Evolutionary conservation across 2,113 vertebrate species (phyloP), one percentile per base, ranked within the genome.

Genomic region (Antigone vipio): DNA sequence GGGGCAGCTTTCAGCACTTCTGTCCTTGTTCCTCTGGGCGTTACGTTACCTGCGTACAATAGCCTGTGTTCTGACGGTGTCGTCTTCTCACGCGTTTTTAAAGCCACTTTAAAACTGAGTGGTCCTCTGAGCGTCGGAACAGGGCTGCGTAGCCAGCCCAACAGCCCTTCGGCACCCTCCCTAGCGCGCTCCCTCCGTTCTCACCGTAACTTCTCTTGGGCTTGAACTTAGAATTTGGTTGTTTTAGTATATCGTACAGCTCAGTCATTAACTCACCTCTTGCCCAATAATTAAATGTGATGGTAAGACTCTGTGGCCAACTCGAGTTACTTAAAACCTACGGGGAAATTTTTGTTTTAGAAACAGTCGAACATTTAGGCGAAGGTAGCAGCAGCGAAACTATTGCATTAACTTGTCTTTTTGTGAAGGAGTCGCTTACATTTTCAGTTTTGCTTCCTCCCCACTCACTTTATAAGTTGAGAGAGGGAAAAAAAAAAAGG

Each of bases 11-110:
- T 73, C 69, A 49, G 59, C 26, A 12, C 30, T 50, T 55, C 23
- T 12, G 13, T 38, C 45, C 53, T 9, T 2, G 0, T 20, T 75
- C 30, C n/a, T 32, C 27, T n/a, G 20, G 35, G 45, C 9, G 0
- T 67, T 66, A 11, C 15, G 3, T 59, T 21, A 16, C 29, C 32
- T 49, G 8, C 4, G 5, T 18, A 6, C 56, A 18, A 4, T 2
- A 32, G 27, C 12, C 58, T 64, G 35, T 11, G 26, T 79, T 38
- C 77, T 75, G 56, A 3, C 10, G 38, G 5, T 16, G 10, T 47
- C 27, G 62, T 38, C 5, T 19, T 55, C 42, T 74, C 10, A 2
- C 15, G 3, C 12, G 20, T 67, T 21, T 73, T 35, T 44, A 9
- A 49, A 52, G 32, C 30, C 27, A 13, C 3, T 47, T 56, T 84